Percentiles rank a stretch among this genome's conserved stretches.
Evolutionary conservation across 2,113 vertebrate genomes (phyloP).

Genomic region (Puntigrus tetrazona): DNA sequence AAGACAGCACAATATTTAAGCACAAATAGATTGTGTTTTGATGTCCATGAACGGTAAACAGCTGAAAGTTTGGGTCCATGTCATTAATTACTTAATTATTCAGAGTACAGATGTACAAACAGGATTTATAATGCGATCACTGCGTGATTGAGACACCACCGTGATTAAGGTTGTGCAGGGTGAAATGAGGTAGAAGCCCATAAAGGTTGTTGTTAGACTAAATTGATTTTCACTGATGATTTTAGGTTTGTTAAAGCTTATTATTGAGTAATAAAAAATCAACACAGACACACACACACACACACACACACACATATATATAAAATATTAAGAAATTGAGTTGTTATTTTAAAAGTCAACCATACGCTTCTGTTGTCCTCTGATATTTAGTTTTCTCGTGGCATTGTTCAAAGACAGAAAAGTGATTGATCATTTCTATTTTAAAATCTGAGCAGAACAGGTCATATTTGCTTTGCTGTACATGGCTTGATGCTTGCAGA

Average conservation of each 20-base stretch:
- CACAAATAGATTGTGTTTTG: constrained; percentile 8
- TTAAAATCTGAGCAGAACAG: constrained; percentile 69
- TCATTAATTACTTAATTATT: constrained; percentile 28
- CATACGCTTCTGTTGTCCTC: background rate
- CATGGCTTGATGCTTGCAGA: constrained; percentile 42
- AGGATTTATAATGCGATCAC: background rate
- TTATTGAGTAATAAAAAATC: too few species aligned
- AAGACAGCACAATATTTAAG: background rate
- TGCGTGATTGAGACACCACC: background rate
- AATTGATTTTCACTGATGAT: background rate
- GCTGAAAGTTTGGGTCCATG: background rate
- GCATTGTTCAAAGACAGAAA: constrained; percentile 58
- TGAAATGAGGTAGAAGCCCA: background rate
- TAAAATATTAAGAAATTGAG: too few species aligned
- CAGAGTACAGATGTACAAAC: background rate
- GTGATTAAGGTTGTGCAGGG: background rate
- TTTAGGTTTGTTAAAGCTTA: background rate
- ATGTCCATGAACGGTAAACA: background rate
- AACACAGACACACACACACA: too few species aligned
- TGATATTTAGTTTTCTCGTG: background rate
- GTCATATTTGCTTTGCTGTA: constrained; percentile 61
- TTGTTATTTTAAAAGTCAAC: background rate
- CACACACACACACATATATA: too few species aligned
- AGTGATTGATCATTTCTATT: constrained; percentile 75
- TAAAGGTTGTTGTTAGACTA: background rate